Percentiles rank a stretch among this genome's conserved stretches.
These are phyloP conservation scores for Ceratina japonica DNA, from an alignment of 1,140 invertebrate species.

Conservation along the genomic window DNA sequence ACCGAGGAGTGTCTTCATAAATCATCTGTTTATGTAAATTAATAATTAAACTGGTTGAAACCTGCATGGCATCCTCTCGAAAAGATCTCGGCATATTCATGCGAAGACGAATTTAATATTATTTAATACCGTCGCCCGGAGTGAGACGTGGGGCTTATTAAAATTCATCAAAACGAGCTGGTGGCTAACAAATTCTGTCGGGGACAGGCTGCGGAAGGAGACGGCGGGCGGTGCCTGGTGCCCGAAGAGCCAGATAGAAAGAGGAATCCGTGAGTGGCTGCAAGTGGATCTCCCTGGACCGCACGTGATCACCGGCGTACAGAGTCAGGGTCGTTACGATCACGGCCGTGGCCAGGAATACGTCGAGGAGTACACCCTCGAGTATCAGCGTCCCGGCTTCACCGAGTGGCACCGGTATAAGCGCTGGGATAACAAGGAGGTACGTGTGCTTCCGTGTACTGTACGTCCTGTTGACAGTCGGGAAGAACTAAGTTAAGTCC, in stretches of 20 bases:
- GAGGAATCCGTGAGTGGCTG: conserved; percentile 86
- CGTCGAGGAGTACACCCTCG: conserved; percentile 86
- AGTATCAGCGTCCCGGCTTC: conserved; percentile 86
- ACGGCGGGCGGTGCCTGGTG: conserved; percentile 91
- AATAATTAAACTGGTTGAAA: no score
- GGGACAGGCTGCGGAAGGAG: conserved; percentile 85
- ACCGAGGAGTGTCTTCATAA: no score
- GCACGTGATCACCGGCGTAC: conserved; percentile 86
- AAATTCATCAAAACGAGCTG: neutral
- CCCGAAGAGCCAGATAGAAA: conserved; percentile 85
- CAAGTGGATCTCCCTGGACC: conserved; percentile 86
- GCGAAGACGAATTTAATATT: no score
- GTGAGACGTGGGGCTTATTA: neutral
- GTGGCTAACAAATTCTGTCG: conserved; percentile 2
- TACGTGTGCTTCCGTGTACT: conserved; percentile 67
- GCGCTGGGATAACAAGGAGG: conserved; percentile 83
- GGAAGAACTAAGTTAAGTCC: conserved; percentile 20
- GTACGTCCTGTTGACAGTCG: conserved; percentile 10
- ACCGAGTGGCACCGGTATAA: conserved; percentile 84
- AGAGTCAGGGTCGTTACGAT: conserved; percentile 90
- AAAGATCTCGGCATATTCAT: no score
- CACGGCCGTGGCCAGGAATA: conserved; percentile 89
- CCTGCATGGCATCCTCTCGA: no score
- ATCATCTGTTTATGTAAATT: no score
- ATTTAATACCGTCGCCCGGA: no score